phyloP scores from a whole-genome alignment of 1,140 invertebrate species.

The Cydia pomonella region DNA sequence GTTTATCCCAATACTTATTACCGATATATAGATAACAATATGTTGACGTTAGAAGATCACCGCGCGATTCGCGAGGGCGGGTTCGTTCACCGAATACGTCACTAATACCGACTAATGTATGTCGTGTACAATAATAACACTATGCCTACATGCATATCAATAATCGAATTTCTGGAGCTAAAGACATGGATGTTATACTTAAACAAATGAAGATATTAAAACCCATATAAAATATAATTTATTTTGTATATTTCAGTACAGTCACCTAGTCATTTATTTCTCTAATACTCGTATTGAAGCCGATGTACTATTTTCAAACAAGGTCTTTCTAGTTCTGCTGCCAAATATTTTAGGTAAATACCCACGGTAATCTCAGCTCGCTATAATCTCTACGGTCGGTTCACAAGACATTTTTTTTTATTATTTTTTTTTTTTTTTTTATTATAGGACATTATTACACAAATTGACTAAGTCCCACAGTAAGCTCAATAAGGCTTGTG shows the following conservation, averaged over 20 bases:
- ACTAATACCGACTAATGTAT: not conserved
- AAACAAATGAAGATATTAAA: not conserved
- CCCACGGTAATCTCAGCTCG: not conserved
- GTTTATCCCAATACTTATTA: slow-evolving; percentile 20
- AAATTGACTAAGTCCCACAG: no score
- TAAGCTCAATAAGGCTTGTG: no score
- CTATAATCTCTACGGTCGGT: not conserved
- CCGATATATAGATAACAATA: not conserved
- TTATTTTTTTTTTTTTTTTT: no score
- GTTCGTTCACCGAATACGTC: slow-evolving; percentile 31
- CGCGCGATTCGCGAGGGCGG: not conserved
- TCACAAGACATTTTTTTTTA: not conserved
- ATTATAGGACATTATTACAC: no score
- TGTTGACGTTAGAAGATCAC: slow-evolving; percentile 22
- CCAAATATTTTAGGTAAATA: no score
- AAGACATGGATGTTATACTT: not conserved
- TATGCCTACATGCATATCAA: not conserved
- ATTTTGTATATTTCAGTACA: no score
- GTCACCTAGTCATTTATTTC: no score
- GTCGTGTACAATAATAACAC: not conserved
- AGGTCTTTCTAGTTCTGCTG: no score
- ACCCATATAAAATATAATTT: no score
- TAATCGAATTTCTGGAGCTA: not conserved
- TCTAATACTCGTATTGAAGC: no score
- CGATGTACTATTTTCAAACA: no score